phyloP scores from a whole-genome alignment of 2,888 invertebrate species.

The Abscondita cerata region DNA sequence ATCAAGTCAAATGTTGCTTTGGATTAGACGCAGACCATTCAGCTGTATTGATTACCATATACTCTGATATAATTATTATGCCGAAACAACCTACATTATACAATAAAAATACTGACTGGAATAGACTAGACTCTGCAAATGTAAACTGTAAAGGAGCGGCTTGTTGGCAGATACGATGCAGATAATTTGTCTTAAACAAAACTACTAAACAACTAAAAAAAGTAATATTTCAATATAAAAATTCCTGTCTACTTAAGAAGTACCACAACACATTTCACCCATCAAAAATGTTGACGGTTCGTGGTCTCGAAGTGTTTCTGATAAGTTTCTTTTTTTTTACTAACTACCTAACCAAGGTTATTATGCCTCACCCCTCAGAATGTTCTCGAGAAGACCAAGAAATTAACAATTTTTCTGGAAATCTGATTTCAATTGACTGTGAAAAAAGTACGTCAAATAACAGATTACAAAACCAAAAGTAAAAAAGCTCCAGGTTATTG shows the following conservation, averaged over 20 bases:
- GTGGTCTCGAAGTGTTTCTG: neutral
- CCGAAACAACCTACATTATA: no score
- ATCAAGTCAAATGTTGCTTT: no score
- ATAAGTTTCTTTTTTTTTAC: neutral
- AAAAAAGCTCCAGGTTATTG: neutral
- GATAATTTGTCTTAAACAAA: constrained; percentile 23
- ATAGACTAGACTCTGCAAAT: constrained; percentile 5
- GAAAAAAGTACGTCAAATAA: neutral
- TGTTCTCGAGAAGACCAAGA: neutral
- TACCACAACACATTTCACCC: neutral
- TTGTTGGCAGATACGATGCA: constrained; percentile 16
- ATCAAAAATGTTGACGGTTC: neutral
- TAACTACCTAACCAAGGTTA: neutral
- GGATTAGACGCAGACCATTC: no score
- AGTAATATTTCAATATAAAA: constrained; percentile 18
- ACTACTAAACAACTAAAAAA: constrained; percentile 20
- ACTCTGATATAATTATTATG: no score
- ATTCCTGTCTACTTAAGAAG: constrained; percentile 18
- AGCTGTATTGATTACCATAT: no score
- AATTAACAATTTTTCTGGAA: neutral
- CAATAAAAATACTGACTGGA: neutral
- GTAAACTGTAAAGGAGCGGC: constrained; percentile 14
- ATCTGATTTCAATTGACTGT: neutral
- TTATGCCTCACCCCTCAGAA: neutral
- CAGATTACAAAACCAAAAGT: neutral